Evolutionary conservation across 2,888 invertebrate species (phyloP).

Genomic region (Heliconius ethilla): DNA sequence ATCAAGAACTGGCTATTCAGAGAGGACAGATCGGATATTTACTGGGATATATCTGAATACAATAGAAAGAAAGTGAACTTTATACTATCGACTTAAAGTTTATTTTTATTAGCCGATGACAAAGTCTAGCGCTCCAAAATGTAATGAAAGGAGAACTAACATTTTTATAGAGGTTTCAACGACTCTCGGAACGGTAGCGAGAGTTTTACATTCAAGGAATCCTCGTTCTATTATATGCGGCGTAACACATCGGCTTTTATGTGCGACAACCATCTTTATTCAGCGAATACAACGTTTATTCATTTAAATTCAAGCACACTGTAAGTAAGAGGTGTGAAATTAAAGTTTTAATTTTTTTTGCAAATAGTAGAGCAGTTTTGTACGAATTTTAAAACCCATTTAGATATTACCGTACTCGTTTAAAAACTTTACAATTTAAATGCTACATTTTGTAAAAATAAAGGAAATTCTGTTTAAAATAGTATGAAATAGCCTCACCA

Average conservation of each 20-base stretch:
- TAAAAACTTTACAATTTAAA: constrained; percentile 15
- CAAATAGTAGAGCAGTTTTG: neutral
- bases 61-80: constrained; percentile 48
- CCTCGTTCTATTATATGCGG: constrained; percentile 75
- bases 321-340: constrained; percentile 39
- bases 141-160: constrained; percentile 79
- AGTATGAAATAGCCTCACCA: constrained; percentile 6
- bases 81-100: constrained; percentile 49
- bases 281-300: constrained; percentile 50
- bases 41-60: constrained; percentile 57
- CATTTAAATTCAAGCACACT: constrained; percentile 49
- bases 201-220: constrained; percentile 80
- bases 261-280: constrained; percentile 68
- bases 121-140: constrained; percentile 63
- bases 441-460: constrained; percentile 20
- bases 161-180: constrained; percentile 80
- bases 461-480: neutral
- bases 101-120: constrained; percentile 49
- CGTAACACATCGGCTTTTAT: constrained; percentile 71
- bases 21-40: constrained; percentile 66
- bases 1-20: constrained; percentile 62
- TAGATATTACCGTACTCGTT: constrained; percentile 22
- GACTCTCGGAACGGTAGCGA: constrained; percentile 69
- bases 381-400: constrained; percentile 23
- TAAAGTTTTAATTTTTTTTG: constrained; percentile 19